Base-by-base conservation (phyloP, 2,113 vertebrate genomes). In the Condylura cristata region DNA sequence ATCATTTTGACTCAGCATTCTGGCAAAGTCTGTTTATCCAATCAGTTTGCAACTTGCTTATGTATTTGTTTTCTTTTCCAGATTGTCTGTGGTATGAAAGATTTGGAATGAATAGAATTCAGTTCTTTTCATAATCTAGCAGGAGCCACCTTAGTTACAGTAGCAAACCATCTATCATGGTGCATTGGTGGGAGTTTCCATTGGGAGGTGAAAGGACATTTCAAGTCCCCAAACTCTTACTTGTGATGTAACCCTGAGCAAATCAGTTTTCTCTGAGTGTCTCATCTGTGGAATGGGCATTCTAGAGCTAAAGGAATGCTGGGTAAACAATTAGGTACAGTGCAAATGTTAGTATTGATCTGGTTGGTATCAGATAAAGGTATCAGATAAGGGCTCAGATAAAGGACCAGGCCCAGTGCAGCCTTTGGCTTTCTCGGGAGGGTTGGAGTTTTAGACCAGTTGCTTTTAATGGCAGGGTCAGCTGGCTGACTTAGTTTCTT, bases 11-110 rank as follows among this genome's bases (percentile, higher is more conserved):
- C 41, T 78, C n/a, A 78, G 17, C 61, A 74, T 37, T 58, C 60
- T 79, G 34, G 51, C 39, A 89, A 93, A 90, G 41, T 85, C 75
- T 61, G 30, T 74, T 85, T 37, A n/a, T 79, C 48, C 13, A 86
- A 39, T 13, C 37, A 12, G n/a, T 46, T 89, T 79, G 14, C 0
- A 18, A 70, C 51, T 85, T 78, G 26, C 58, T 72, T 75, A n/a
- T 88, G 71, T 82, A 70, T 70, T 94, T 81, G 7, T 63, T 96
- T 91, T 93, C 37, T 66, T 84, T 86, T 70, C 56, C 60, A 76
- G 51, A 51, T 20, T 9, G 17, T 63, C 32, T 70, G 4, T 79
- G 39, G 34, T 41, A 75, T 34, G 65, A 84, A n/a, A 82, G 58
- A 12, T 72, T 78, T 63, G 66, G 76, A 80, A 78, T 60, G 28